These are phyloP conservation scores for Myotis brandtii DNA, from an alignment of 2,113 vertebrate species.

Conservation along the genomic window DNA sequence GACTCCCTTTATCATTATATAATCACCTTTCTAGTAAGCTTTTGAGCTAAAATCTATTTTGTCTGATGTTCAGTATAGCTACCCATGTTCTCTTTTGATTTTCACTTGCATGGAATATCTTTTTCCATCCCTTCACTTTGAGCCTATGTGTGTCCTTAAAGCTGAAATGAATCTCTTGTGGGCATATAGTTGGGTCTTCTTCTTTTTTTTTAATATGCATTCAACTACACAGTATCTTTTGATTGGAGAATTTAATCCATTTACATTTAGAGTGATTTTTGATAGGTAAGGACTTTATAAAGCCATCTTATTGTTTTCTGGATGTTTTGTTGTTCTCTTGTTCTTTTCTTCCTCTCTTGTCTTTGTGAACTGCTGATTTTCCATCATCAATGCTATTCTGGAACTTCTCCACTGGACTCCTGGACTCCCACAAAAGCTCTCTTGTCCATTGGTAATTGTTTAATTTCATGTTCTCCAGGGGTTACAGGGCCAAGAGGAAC, in stretches of 20 bases:
- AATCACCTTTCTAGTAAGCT: not conserved
- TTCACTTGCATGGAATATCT: not conserved
- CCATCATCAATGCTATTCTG: not conserved
- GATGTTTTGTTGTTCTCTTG: not conserved
- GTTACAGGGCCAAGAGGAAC: not conserved
- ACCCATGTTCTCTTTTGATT: not conserved
- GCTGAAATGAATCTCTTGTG: not conserved
- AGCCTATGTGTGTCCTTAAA: not conserved
- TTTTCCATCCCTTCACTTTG: not conserved
- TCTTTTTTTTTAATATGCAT: not conserved
- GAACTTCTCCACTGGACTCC: not conserved
- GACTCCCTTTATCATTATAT: not conserved
- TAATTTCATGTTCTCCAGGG: not conserved
- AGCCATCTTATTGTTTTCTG: not conserved
- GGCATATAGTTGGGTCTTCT: not conserved
- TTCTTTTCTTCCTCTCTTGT: not conserved
- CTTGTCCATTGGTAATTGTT: not conserved
- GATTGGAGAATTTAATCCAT: not conserved
- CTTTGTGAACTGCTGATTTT: not conserved
- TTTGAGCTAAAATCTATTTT: not conserved
- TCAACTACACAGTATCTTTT: not conserved
- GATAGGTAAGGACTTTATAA: not conserved
- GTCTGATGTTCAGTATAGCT: not conserved
- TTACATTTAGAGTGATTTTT: not conserved
- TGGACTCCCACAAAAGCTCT: not conserved